A percentile compares a stretch with the other conserved stretches of the same genome.
Conservation (phyloP, 1,140 invertebrate genomes). For the Drosophila pachea region DNA sequence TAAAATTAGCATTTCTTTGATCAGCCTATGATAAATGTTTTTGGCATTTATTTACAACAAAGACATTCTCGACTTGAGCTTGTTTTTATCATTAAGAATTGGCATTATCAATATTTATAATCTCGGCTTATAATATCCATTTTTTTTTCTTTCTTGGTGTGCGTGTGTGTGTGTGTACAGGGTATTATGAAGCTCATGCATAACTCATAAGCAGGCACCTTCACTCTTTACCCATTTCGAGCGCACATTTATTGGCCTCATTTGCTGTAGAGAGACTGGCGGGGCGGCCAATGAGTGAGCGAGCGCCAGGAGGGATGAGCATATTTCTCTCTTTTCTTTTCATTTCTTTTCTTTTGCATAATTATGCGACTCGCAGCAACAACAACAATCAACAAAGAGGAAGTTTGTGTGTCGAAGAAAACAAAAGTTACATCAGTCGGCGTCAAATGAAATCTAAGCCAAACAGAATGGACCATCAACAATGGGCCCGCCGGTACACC, state of each 20-base stretch:
- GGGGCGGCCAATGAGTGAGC: neutral
- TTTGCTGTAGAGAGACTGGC: constrained; percentile 25
- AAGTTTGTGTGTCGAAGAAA: constrained; percentile 66
- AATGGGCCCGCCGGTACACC: constrained; percentile 24
- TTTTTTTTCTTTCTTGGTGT: neutral
- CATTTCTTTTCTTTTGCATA: constrained; percentile 51
- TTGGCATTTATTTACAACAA: too few species aligned
- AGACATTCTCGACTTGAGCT: too few species aligned
- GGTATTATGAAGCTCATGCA: constrained; percentile 55
- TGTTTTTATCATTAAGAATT: neutral
- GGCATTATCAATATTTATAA: neutral
- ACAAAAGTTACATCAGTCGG: constrained; percentile 72
- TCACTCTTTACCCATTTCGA: constrained; percentile 12
- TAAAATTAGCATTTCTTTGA: too few species aligned
- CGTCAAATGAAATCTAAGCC: constrained; percentile 23
- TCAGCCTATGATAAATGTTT: too few species aligned
- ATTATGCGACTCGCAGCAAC: constrained; percentile 38
- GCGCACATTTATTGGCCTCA: constrained; percentile 53
- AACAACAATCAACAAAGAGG: constrained; percentile 53
- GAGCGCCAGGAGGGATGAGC: neutral
- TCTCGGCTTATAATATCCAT: neutral
- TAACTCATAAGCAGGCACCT: constrained; percentile 57
- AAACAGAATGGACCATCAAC: constrained; percentile 30
- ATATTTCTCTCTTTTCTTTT: neutral
- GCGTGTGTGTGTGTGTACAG: neutral